These are phyloP conservation scores for Cerastis rubricosa DNA, from an alignment of 2,888 invertebrate genomes.

Conservation along the genomic window DNA sequence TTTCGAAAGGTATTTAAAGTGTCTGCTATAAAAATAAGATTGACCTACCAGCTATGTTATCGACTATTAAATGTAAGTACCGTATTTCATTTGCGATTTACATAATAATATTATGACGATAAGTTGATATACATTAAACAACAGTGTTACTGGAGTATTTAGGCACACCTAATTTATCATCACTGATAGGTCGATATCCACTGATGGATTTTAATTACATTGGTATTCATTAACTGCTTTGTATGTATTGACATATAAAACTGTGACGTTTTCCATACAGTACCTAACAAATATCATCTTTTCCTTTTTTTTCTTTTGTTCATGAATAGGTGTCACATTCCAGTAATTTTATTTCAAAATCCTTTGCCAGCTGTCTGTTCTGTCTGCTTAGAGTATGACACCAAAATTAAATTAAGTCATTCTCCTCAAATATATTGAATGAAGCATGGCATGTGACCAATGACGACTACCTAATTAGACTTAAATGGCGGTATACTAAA, in stretches of 20 bases:
- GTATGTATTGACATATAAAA: conserved; percentile 4
- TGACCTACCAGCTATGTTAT: background rate
- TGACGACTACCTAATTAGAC: conserved; percentile 16
- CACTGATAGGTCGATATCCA: conserved; percentile 48
- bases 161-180: conserved; percentile 46
- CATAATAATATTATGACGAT: conserved; percentile 57
- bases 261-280: background rate
- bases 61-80: conserved; percentile 17
- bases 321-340: conserved; percentile 5
- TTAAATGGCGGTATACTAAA: background rate
- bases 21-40: background rate
- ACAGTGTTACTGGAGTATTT: conserved; percentile 22
- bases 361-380: background rate
- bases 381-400: background rate
- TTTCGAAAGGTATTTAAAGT: background rate
- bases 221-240: conserved; percentile 25
- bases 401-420: background rate
- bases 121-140: conserved; percentile 26
- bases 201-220: conserved; percentile 33
- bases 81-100: conserved; percentile 36
- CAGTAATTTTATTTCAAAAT: background rate
- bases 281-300: background rate
- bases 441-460: conserved; percentile 55
- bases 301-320: too few relatives aligned
- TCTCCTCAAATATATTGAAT: conserved; percentile 23